Evolutionary conservation across 2,797 vertebrate species (phyloP).

Genomic region (Danio jaintianensis): DNA sequence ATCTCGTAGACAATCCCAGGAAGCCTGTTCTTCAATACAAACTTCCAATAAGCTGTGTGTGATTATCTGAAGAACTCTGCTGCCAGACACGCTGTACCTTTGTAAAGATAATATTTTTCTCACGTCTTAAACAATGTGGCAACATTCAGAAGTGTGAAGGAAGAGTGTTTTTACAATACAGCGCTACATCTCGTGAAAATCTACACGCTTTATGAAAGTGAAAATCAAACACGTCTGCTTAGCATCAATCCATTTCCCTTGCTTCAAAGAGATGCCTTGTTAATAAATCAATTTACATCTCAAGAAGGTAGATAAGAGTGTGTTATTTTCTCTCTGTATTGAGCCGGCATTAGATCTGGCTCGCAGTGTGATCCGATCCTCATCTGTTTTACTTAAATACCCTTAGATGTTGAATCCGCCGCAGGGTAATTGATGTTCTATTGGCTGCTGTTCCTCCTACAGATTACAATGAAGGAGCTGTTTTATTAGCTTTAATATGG

Average conservation of each 20-base stretch:
- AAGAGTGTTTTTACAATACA: slow-evolving; percentile 45
- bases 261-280: slow-evolving; percentile 53
- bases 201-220: slow-evolving; percentile 51
- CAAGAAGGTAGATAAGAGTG: slow-evolving; percentile 64
- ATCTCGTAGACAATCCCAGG: slow-evolving; percentile 6
- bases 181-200: slow-evolving; percentile 50
- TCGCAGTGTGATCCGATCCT: slow-evolving; percentile 60
- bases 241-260: slow-evolving; percentile 48
- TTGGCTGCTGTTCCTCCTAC: slow-evolving; percentile 58
- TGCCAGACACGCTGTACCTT: slow-evolving; percentile 27
- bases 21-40: slow-evolving; percentile 23
- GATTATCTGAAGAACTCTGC: slow-evolving; percentile 24
- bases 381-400: slow-evolving; percentile 63
- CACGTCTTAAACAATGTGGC: slow-evolving; percentile 38
- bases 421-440: slow-evolving; percentile 64
- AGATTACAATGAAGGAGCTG: slow-evolving; percentile 59
- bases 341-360: slow-evolving; percentile 61
- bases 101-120: slow-evolving; percentile 33
- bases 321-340: slow-evolving; percentile 64
- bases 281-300: slow-evolving; percentile 68
- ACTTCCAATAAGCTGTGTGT: slow-evolving; percentile 21
- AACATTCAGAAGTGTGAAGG: slow-evolving; percentile 29
- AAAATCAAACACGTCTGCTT: slow-evolving; percentile 54
- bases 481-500: slow-evolving; percentile 66
- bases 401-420: slow-evolving; percentile 62